Base-by-base conservation (phyloP, 2,113 vertebrate species). In the Grantiella picta region DNA sequence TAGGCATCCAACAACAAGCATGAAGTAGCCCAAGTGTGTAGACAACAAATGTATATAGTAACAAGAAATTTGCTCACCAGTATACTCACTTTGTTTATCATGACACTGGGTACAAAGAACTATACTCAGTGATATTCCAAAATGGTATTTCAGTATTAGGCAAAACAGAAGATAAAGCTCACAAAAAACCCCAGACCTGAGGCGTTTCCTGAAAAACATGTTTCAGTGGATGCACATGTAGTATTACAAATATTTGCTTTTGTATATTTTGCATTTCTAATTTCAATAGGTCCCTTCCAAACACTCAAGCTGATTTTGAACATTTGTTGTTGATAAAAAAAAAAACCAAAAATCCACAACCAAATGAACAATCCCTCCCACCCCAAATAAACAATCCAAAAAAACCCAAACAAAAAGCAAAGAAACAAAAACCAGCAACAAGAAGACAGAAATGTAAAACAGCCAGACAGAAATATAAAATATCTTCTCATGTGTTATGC, bases 291-390 rank as follows among this genome's bases (percentile, higher is more conserved):
- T 76, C 14, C 82, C 16, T 88, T 89, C 36, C 25, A 65, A 80
- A 92, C 22, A 82, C 7, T 4, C 28, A 68, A 42, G 15, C 4
- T 82, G 33, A 68, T 82, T 64, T 85, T 2, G 2, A 66, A 31
- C 8, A 49, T 60, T 79, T 1, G 0, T 1, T 66, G 20, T 52
- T 65, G 15, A 57, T 28, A 28, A 22, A 5, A 5, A 35, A 1
- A 9, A 3, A 60, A 22, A 38, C 4, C 15, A 31, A 45, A 24
- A 38, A 28, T 8, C 15, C 7, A 28, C 31, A 61, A 53, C 9
- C 38, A 56, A 24, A 65, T 14, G 33, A 25, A 14, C 9, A 64
- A 11, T 5, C 6, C 4, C 4, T 12, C 11, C 18, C 20, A 16
- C 38, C 11, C 4, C 4, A 7, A 53, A 44, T 44, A 17, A 15